These are phyloP conservation scores for Artibeus jamaicensis DNA, from an alignment of 2,797 vertebrate genomes.

Conservation along the genomic window DNA sequence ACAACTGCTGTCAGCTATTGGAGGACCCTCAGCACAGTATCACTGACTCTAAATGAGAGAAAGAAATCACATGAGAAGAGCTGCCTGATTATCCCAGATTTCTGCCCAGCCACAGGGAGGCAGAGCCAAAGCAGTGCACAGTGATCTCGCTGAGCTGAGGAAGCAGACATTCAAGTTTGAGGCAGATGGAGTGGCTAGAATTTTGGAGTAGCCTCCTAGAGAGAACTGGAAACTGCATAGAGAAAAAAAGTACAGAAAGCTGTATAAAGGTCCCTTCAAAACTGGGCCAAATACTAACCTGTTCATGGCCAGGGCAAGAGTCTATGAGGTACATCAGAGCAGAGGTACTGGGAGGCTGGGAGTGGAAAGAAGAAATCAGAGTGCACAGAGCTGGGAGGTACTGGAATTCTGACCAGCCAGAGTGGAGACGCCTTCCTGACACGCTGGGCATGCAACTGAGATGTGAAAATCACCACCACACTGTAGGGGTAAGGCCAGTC, in stretches of 20 bases:
- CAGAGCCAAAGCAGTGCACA: background rate
- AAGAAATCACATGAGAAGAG: background rate
- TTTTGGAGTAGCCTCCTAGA: background rate
- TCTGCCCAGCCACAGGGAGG: background rate
- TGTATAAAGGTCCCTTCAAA: background rate
- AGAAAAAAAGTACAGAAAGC: background rate
- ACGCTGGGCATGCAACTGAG: background rate
- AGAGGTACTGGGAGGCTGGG: background rate
- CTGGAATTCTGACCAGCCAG: background rate
- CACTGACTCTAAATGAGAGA: background rate
- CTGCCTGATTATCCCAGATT: background rate
- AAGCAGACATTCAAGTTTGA: background rate
- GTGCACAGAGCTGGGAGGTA: fast-evolving
- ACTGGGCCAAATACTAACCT: background rate
- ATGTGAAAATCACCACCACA: background rate
- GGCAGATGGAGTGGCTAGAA: background rate
- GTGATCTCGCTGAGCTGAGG: background rate
- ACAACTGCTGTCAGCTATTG: background rate
- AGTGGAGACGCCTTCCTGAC: background rate
- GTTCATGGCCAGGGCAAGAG: background rate
- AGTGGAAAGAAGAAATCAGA: background rate
- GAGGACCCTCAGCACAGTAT: background rate
- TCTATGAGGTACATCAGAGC: background rate
- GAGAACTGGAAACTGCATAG: background rate
- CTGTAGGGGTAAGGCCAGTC: background rate